A percentile compares a stretch with the other conserved stretches of the same genome.
These are phyloP conservation scores for Ophion obscuratus DNA, from an alignment of 2,888 invertebrate species.

Conservation along the genomic window DNA sequence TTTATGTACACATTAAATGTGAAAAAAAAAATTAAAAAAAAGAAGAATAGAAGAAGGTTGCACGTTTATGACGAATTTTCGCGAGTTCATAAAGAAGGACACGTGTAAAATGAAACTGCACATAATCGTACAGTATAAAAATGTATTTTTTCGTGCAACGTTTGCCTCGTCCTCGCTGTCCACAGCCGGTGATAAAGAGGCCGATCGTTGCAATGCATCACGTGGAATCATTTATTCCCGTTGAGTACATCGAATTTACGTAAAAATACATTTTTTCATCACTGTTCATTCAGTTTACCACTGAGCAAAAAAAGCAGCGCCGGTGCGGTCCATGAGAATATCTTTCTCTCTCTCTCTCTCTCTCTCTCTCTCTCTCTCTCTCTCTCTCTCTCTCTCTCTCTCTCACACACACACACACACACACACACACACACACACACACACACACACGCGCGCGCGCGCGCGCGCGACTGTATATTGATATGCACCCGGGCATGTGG, in stretches of 20 bases:
- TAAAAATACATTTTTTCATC: conserved; percentile 24
- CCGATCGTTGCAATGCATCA: background rate
- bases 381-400: background rate
- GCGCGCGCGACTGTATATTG: conserved; percentile 2
- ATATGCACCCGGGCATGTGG: conserved; percentile 35
- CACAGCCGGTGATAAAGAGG: background rate
- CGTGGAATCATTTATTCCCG: conserved; percentile 4
- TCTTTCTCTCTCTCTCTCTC: background rate
- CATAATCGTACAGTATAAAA: background rate
- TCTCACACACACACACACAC: background rate
- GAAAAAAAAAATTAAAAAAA: background rate
- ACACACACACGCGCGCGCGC: background rate
- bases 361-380: background rate
- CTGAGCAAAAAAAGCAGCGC: conserved; percentile 4
- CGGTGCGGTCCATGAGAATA: background rate
- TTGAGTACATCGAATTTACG: background rate
- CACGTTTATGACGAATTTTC: background rate
- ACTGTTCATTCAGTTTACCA: conserved; percentile 12
- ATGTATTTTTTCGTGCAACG: background rate
- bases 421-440: background rate
- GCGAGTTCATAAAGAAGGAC: background rate
- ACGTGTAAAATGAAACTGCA: background rate
- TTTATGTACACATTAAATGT: background rate
- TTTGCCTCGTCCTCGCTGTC: background rate
- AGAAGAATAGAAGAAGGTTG: background rate